These are phyloP conservation scores for Etia nguti DNA, from an alignment of 2,113 vertebrate species.

Conservation along the genomic window DNA sequence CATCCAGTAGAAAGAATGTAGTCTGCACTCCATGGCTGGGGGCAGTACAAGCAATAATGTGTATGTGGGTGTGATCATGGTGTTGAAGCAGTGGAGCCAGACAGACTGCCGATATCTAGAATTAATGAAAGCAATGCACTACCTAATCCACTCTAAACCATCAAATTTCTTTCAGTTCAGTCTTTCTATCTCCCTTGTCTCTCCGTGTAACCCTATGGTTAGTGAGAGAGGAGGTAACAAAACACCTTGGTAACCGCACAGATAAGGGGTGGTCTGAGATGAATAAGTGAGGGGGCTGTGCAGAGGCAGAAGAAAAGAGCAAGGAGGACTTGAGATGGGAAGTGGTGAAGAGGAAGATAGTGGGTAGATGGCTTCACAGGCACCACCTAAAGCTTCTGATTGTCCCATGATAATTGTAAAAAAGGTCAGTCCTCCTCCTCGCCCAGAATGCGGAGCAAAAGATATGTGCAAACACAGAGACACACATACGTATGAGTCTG, in stretches of 20 bases:
- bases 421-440: constrained; percentile 64
- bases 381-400: constrained; percentile 51
- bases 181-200: not conserved
- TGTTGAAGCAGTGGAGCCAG: constrained; percentile 2
- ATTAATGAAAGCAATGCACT: constrained; percentile 9
- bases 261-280: not conserved
- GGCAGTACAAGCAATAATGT: constrained; percentile 9
- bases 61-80: constrained; percentile 17
- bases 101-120: constrained; percentile 13
- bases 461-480: not conserved
- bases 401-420: constrained; percentile 60
- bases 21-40: constrained; percentile 5
- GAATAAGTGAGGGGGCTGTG: not conserved
- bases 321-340: not conserved
- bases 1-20: not conserved
- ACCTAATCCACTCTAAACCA: not conserved
- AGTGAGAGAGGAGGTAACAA: not conserved
- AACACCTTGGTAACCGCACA: not conserved
- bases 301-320: not conserved
- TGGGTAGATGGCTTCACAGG: constrained; percentile 23
- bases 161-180: not conserved
- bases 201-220: not conserved
- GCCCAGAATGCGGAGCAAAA: constrained; percentile 16
- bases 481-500: not conserved
- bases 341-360: not conserved